Evolutionary conservation across 2,888 invertebrate species (phyloP), one percentile per base, ranked within the genome.

Genomic region (Spodoptera picta): DNA sequence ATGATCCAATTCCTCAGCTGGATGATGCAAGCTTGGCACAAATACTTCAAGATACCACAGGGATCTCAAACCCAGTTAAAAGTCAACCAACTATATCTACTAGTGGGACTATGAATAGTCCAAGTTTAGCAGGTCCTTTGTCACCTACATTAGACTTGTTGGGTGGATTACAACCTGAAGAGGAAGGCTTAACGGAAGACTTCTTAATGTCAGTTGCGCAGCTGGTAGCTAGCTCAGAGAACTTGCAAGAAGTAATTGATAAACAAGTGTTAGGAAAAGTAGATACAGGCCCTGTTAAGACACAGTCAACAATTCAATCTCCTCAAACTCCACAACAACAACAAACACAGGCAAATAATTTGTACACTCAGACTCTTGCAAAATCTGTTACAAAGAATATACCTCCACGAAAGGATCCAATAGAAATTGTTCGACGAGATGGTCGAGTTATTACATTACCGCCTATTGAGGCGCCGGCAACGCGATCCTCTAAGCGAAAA

Each of bases 381-480:
- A 92, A 91, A 79, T 70, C 88, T 6, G 86, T 83, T 1, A 92
- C 90, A 59, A 90, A 82, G 61, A 75, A 58, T 65, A 58, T 86
- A 10, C 69, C 79, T 3, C 84, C 87, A 9, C 86, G 88, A 48
- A 96, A 96, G 77, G 95, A 96, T 75, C 96, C 96, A 0, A 96
- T 97, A 64, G 97, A 97, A 89, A 96, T 97, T 71, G 95, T 97
- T 10, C 93, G 97, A 23, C 95, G 96, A 23, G 97, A 97, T 85
- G 97, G 97, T 1, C 95, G 97, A 42, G 95, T 97, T 45, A 97
- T 97, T 56, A 97, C 97, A 0, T 90, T 98, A 69, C 98, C 98
- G 12, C 97, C 97, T 0, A 97, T 97, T 59, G 98, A 97, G 89
- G 96, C 97, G 24, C 98, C 98, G 9, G 97, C 97, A 1, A 98